These are phyloP conservation scores for Notocelia uddmanniana DNA, from an alignment of 2,888 invertebrate genomes.

Conservation along the genomic window DNA sequence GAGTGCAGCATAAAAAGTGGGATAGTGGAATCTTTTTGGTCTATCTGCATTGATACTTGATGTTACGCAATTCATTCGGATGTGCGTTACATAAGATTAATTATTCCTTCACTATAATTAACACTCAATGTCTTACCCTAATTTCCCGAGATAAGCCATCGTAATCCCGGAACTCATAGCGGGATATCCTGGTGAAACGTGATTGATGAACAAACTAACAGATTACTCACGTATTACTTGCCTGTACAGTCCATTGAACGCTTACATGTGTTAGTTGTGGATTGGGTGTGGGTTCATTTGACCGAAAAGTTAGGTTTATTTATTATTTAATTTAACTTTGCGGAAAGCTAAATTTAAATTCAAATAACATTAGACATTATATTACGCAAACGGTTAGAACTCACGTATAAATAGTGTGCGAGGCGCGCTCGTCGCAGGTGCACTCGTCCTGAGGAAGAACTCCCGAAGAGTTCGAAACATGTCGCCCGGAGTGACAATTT, in stretches of 20 bases:
- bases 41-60: not conserved
- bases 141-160: slow-evolving; percentile 5
- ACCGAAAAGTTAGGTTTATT: slow-evolving; percentile 1
- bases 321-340: slow-evolving; percentile 14
- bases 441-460: too few relatives aligned
- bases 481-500: too few relatives aligned
- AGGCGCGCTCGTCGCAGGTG: too few relatives aligned
- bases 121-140: slow-evolving; percentile 1
- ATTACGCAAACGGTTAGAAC: too few relatives aligned
- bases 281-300: not conserved
- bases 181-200: slow-evolving; percentile 8
- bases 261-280: slow-evolving; percentile 1
- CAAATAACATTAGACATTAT: not conserved
- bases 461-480: too few relatives aligned
- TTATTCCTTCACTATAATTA: slow-evolving; percentile 12
- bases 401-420: too few relatives aligned
- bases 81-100: not conserved
- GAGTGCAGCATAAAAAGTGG: too few relatives aligned
- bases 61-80: not conserved
- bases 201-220: slow-evolving; percentile 21
- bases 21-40: too few relatives aligned
- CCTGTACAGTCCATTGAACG: not conserved
- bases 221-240: slow-evolving; percentile 9
- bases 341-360: slow-evolving; percentile 10
- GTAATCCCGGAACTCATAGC: slow-evolving; percentile 12